Evolutionary conservation across 2,113 vertebrate species (phyloP).

Genomic region (Suricata suricatta): DNA sequence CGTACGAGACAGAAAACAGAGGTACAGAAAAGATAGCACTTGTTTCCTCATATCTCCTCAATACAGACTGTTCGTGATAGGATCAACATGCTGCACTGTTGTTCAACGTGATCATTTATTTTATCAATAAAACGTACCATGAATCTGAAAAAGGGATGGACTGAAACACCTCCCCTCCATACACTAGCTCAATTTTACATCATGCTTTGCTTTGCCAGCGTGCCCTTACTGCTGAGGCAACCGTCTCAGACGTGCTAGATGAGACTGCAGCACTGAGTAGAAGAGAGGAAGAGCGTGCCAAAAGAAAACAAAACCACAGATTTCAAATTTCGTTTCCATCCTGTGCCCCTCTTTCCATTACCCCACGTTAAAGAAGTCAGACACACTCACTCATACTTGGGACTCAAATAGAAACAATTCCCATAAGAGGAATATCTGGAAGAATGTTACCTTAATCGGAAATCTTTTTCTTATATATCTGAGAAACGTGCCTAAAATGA

Average conservation of each 20-base stretch:
- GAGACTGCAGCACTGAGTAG: not conserved
- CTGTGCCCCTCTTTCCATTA: not conserved
- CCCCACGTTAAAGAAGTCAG: not conserved
- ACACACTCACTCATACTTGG: not conserved
- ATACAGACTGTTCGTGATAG: not conserved
- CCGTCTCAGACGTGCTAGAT: constrained; percentile 12
- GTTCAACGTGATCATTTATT: not conserved
- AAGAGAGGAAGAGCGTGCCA: not conserved
- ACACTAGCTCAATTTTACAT: not conserved
- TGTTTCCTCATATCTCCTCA: not conserved
- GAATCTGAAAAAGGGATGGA: not conserved
- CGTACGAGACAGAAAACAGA: not conserved
- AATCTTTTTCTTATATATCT: constrained; percentile 2
- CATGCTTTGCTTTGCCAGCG: constrained; percentile 50
- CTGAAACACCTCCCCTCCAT: not conserved
- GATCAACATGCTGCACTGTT: not conserved
- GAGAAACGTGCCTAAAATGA: constrained; percentile 36
- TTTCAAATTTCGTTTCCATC: not conserved
- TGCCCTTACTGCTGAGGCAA: not conserved
- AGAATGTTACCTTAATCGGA: not conserved
- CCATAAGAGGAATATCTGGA: not conserved
- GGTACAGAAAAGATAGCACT: not conserved
- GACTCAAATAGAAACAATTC: not conserved
- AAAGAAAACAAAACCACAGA: not conserved
- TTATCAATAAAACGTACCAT: constrained; percentile 15